Percentiles rank a stretch among this genome's conserved stretches.
Conservation (phyloP, 2,113 vertebrate genomes). For the Carassius gibelio region DNA sequence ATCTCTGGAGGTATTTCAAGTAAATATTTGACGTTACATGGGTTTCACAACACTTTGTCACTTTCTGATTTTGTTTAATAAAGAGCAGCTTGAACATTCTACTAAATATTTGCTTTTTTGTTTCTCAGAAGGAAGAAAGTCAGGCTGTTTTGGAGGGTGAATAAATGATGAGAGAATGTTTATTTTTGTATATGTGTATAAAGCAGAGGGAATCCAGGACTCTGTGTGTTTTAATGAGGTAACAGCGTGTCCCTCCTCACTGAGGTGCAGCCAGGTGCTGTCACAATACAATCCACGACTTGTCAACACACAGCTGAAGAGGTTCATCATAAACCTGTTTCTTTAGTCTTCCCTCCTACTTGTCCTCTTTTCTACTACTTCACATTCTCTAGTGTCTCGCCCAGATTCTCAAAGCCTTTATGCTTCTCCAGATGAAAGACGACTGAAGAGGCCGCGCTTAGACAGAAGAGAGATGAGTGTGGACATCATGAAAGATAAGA, state of each 20-base stretch:
- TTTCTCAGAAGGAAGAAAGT: background rate
- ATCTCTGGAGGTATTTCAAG: background rate
- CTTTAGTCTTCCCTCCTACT: background rate
- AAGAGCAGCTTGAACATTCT: background rate
- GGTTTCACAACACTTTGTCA: too few relatives aligned
- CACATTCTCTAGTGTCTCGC: constrained; percentile 11
- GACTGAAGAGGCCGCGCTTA: constrained; percentile 7
- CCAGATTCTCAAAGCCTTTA: background rate
- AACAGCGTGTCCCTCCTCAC: background rate
- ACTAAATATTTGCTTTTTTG: background rate
- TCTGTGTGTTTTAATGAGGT: background rate
- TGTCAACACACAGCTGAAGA: background rate
- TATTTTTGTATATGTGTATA: background rate
- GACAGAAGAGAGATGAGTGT: background rate
- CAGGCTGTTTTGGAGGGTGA: background rate
- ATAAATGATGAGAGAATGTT: background rate
- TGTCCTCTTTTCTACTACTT: background rate
- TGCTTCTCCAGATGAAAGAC: constrained; percentile 7
- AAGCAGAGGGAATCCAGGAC: background rate
- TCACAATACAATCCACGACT: background rate
- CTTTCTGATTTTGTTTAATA: background rate
- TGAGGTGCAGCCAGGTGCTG: constrained; percentile 31
- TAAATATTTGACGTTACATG: background rate
- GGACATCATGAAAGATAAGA: constrained; percentile 2
- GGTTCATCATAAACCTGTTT: constrained; percentile 1